Evolutionary conservation across 1,140 invertebrate species (phyloP), one percentile per base, ranked within the genome.

Genomic region (Drosophila simulans): DNA sequence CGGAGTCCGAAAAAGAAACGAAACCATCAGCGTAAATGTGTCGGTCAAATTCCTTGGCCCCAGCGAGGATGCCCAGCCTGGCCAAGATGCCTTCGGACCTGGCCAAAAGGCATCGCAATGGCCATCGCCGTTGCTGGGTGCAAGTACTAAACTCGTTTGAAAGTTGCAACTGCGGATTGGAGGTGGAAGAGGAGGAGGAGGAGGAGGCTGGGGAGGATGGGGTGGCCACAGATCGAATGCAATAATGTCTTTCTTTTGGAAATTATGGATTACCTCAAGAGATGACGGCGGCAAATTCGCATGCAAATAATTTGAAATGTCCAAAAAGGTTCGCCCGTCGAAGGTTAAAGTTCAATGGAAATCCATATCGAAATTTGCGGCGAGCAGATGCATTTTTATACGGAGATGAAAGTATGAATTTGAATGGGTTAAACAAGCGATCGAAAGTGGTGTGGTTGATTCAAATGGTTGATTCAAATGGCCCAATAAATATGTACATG

Each of bases 121-220:
- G 64, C 69, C 55, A 59, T 52, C 39, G 65, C 27, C 31, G 22
- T 45, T 48, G 39, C 51, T 27, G 42, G 54, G 53, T 56, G 49
- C 39, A 45, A 58, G 81, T 76, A 76, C 77, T 78, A 85, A 85
- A 85, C 82, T 82, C 80, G 82, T 85, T 85, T 85, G 82, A 85
- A 85, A 85, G 78, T 85, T 85, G 83, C 79, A 88, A 88, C 83
- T 71, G 78, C 43, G 63, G 49, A 59, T 37, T 25, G 57, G 35
- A 11, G 42, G 39, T 22, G 34, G 8, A 46, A 1, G 20, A 2
- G 15, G 31, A 31, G 35, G 17, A 48, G 57, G 15, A 11, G 3
- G 3, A 8, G 17, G 42, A 20, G 42, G 42, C 12, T 0, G 8
- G 42, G 8, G 42, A 22, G 51, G 48, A 34, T 13, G 57, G 25